Evolutionary conservation across 2,888 invertebrate genomes (phyloP).

Genomic region (Orthonevra nobilis): DNA sequence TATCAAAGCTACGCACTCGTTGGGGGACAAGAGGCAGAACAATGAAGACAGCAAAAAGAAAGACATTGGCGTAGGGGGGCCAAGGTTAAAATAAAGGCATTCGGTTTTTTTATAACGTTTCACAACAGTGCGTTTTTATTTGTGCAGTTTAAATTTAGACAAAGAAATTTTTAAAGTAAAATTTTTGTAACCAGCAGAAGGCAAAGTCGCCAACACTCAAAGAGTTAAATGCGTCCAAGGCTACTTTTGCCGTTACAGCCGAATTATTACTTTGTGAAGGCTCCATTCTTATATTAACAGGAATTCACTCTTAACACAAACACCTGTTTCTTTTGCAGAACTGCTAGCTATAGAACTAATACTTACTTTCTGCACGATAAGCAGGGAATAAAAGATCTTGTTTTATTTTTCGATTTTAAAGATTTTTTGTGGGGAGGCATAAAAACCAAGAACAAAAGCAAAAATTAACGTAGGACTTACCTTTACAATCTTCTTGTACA

Average conservation of each 20-base stretch:
- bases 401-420: neutral
- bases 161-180: no score
- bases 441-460: neutral
- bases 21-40: no score
- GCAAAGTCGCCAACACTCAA: no score
- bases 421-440: neutral
- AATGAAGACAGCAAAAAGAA: no score
- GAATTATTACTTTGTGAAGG: neutral
- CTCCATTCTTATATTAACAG: neutral
- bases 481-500: neutral
- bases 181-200: no score
- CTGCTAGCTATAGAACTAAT: neutral
- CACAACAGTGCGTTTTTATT: no score
- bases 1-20: no score
- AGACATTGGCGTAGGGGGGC: no score
- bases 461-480: neutral
- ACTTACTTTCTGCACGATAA: neutral
- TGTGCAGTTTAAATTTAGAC: no score
- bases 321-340: neutral
- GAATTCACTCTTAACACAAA: neutral
- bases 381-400: neutral
- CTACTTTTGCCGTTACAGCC: neutral
- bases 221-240: constrained; percentile 10
- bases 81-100: no score
- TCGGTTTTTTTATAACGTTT: no score